Evolutionary conservation across 2,113 vertebrate genomes (phyloP).

Genomic region (Ictalurus punctatus): DNA sequence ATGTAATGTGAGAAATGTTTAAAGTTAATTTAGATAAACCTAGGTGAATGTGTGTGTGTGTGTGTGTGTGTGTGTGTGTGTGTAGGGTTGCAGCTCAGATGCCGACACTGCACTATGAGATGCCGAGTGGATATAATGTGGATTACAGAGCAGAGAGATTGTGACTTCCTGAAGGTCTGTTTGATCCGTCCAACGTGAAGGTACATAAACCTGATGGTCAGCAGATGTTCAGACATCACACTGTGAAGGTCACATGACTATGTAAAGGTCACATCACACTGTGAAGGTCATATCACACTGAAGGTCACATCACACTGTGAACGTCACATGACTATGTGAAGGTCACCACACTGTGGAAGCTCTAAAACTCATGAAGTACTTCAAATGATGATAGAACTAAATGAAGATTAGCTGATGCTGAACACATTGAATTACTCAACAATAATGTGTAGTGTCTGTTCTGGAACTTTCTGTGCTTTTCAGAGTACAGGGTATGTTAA

Average conservation of each 20-base stretch:
- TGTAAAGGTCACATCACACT: too few relatives aligned
- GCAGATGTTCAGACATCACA: not conserved
- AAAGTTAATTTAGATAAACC: not conserved
- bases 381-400: too few relatives aligned
- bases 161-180: conserved; percentile 77
- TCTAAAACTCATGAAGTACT: too few relatives aligned
- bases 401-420: too few relatives aligned
- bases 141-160: conserved; percentile 76
- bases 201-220: conserved; percentile 49
- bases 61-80: conserved; percentile 21
- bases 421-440: too few relatives aligned
- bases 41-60: not conserved
- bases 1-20: not conserved
- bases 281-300: too few relatives aligned
- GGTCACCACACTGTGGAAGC: too few relatives aligned
- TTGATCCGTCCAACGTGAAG: conserved; percentile 80
- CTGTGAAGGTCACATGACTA: not conserved
- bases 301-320: too few relatives aligned
- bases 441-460: not conserved
- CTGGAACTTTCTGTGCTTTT: not conserved
- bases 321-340: too few relatives aligned
- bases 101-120: conserved; percentile 80
- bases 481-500: not conserved
- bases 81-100: conserved; percentile 78
- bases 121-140: conserved; percentile 78